These are phyloP conservation scores for Pogonomyrmex barbatus DNA, from an alignment of 1,140 invertebrate genomes.

Conservation along the genomic window DNA sequence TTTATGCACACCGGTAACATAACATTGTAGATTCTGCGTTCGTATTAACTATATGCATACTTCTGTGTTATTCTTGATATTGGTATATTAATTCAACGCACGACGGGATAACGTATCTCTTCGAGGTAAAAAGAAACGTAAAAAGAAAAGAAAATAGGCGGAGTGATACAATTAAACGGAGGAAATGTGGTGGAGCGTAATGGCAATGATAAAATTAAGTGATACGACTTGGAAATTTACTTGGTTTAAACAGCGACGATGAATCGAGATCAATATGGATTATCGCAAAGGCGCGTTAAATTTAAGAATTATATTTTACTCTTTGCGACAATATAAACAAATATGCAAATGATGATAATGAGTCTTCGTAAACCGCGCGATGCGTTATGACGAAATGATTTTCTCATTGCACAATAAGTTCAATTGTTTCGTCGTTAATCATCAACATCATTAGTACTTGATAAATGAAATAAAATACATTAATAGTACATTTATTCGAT, in stretches of 20 bases:
- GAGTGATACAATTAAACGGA: too few species aligned
- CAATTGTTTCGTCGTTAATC: conserved; percentile 55
- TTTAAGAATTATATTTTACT: conserved; percentile 32
- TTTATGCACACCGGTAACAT: neutral
- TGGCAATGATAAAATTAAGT: conserved; percentile 1
- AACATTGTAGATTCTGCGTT: neutral
- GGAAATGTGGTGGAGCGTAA: neutral
- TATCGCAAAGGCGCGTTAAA: neutral
- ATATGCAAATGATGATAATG: conserved; percentile 40
- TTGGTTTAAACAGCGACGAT: neutral
- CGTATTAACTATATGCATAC: neutral
- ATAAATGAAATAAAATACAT: conserved; percentile 59
- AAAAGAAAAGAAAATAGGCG: neutral
- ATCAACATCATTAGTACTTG: conserved; percentile 47
- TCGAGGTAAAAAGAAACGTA: too few species aligned
- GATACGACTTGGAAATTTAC: neutral
- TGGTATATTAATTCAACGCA: neutral
- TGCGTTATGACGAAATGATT: conserved; percentile 45
- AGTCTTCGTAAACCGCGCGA: neutral
- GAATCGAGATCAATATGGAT: conserved; percentile 20
- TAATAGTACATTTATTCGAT: conserved; percentile 34
- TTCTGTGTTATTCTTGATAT: conserved; percentile 21
- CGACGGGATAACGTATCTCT: neutral
- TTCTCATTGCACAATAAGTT: conserved; percentile 53
- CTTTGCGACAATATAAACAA: conserved; percentile 6